Evolutionary conservation across 2,113 vertebrate species (phyloP), one percentile per base, ranked within the genome.

Genomic region (Thunnus thynnus): DNA sequence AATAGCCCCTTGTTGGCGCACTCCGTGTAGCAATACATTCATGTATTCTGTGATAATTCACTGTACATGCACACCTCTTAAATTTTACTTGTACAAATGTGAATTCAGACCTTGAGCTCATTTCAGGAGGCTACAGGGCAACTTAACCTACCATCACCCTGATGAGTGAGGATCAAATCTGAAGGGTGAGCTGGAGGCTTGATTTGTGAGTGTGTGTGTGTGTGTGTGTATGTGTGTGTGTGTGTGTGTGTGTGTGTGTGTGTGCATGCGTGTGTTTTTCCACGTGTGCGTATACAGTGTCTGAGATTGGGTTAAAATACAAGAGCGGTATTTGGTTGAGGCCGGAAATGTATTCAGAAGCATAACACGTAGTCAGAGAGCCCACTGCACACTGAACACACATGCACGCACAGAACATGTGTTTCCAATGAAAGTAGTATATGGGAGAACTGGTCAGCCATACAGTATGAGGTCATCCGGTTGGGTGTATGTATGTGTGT

Each of bases 321-420:
- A 47, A 80, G 50, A 73, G 76, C 12, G 7, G 56, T 52, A 13
- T 86, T 88, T 65, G 73, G 64, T 69, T 2, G 41, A 72, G 72
- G 74, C 87, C 87, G 86, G 91, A 93, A 94, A 94, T 94, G 86
- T 92, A 93, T 93, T 94, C 91, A 89, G 92, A 91, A 91, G 92
- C 83, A 75, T 78, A 80, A 88, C 92, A 91, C 83, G 51, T 83
- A 86, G 71, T 27, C 63, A 73, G 68, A 67, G 72, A 62, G 72
- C 58, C 32, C 27, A 0, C 61, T 78, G 72, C 86, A 86, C 80
- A 63, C 65, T 60, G 32, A 77, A 80, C 69, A 77, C 84, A 86
- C 72, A 82, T 13, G 8, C 57, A 69, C 73, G 83, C 82, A 78
- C 36, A 1, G 3, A 78, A 91, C 93, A 94, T 94, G 90, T 94